phyloP scores from a whole-genome alignment of 1,140 invertebrate species.

The Cotesia chilonis region DNA sequence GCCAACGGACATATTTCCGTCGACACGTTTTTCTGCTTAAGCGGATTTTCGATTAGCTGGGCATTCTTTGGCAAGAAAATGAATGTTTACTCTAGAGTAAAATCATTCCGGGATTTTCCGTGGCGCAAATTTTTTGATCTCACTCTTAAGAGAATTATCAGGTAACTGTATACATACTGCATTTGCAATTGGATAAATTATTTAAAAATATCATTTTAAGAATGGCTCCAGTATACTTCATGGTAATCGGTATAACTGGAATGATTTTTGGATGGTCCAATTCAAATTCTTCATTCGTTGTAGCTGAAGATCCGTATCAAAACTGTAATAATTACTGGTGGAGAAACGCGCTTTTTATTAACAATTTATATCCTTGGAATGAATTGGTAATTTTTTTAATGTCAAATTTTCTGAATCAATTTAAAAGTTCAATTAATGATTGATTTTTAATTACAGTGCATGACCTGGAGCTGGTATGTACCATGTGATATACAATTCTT shows the following conservation, averaged over 20 bases:
- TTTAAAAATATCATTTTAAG: slow-evolving; percentile 47
- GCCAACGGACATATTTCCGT: slow-evolving; percentile 62
- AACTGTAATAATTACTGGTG: slow-evolving; percentile 71
- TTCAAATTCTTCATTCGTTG: slow-evolving; percentile 64
- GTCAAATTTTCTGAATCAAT: slow-evolving; percentile 21
- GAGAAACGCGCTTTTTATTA: slow-evolving; percentile 73
- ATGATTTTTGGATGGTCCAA: slow-evolving; percentile 64
- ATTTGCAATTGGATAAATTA: neutral
- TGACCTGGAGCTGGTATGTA: slow-evolving; percentile 85
- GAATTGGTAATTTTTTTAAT: slow-evolving; percentile 59
- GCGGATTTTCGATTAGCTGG: slow-evolving; percentile 63
- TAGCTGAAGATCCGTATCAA: slow-evolving; percentile 64
- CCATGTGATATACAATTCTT: slow-evolving; percentile 85
- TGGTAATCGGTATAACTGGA: slow-evolving; percentile 65
- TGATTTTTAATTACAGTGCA: slow-evolving; percentile 66
- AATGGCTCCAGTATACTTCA: slow-evolving; percentile 67
- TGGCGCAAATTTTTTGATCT: slow-evolving; percentile 50
- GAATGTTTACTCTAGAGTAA: slow-evolving; percentile 42
- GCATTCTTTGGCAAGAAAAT: slow-evolving; percentile 51
- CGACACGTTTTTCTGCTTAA: slow-evolving; percentile 65
- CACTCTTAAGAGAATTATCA: slow-evolving; percentile 54
- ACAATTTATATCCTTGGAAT: slow-evolving; percentile 66
- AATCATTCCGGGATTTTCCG: slow-evolving; percentile 46
- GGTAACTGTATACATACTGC: neutral
- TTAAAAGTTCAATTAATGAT: neutral